phyloP scores from a whole-genome alignment of 1,140 invertebrate species.

The Melipona quadrifasciata region DNA sequence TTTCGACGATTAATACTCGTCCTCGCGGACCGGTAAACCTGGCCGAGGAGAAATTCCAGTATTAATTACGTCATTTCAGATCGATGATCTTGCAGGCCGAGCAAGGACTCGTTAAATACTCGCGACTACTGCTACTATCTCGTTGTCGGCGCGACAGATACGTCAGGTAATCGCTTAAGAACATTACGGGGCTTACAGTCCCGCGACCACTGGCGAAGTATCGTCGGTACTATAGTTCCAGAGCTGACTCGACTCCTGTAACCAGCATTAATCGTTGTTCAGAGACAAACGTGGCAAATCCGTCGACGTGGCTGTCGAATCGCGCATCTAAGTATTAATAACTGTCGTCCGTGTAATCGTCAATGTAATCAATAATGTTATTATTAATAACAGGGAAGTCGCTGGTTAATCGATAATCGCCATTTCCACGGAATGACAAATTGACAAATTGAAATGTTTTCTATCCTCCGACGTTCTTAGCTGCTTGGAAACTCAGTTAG shows the following conservation, averaged over 20 bases:
- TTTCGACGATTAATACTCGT: slow-evolving; percentile 9
- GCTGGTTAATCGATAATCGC: background rate
- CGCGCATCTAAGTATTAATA: slow-evolving; percentile 56
- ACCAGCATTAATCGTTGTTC: slow-evolving; percentile 48
- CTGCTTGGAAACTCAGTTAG: background rate
- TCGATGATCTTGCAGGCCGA: slow-evolving; percentile 14
- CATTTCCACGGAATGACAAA: background rate
- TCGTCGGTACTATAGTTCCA: slow-evolving; percentile 40
- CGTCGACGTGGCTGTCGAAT: slow-evolving; percentile 43
- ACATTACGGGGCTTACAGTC: slow-evolving; percentile 39
- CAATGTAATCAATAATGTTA: slow-evolving; percentile 36
- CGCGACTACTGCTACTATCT: slow-evolving; percentile 24
- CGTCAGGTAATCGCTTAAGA: slow-evolving; percentile 60
- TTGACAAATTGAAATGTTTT: background rate
- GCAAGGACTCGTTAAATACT: slow-evolving; percentile 46
- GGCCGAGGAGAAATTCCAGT: background rate
- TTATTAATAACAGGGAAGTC: slow-evolving; percentile 45
- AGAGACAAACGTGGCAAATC: slow-evolving; percentile 53
- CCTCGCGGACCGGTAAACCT: background rate
- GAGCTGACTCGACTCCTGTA: slow-evolving; percentile 23
- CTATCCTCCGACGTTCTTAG: background rate
- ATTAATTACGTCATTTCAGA: slow-evolving; percentile 38
- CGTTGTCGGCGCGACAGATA: slow-evolving; percentile 34
- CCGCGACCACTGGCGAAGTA: slow-evolving; percentile 21
- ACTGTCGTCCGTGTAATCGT: slow-evolving; percentile 46